A percentile compares a stretch with the other conserved stretches of the same genome.
phyloP scores from a whole-genome alignment of 2,797 vertebrate species.

The Hybognathus amarus region DNA sequence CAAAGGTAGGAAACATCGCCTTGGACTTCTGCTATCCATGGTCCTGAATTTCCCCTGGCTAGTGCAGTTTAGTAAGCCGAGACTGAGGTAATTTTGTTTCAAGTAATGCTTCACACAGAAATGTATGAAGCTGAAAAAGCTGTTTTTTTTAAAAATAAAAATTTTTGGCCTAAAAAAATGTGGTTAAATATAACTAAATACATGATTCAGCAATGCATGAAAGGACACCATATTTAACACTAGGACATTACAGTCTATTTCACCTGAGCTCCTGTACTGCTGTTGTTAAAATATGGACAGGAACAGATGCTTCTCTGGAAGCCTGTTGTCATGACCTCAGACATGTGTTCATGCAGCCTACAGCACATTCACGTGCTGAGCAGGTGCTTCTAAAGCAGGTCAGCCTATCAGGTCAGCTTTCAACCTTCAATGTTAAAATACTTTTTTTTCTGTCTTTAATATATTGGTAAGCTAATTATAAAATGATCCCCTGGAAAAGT shows the following conservation, averaged over 20 bases:
- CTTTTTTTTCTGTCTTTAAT: not conserved
- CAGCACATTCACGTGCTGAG: conserved; percentile 7
- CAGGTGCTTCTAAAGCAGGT: conserved; percentile 3
- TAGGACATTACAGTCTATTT: conserved; percentile 43
- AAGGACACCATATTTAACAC: conserved; percentile 12
- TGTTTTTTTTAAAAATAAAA: too few relatives aligned
- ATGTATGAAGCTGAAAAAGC: not conserved
- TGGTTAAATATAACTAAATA: conserved; percentile 3
- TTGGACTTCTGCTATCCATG: conserved; percentile 26
- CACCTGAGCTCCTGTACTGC: not conserved
- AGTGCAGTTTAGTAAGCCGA: not conserved
- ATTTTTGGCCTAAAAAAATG: not conserved
- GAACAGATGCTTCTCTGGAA: conserved; percentile 43
- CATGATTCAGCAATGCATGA: not conserved
- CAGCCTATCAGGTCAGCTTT: conserved; percentile 28
- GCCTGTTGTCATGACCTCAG: conserved; percentile 20
- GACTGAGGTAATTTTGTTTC: not conserved
- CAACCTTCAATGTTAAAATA: not conserved
- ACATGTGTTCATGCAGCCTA: conserved; percentile 8
- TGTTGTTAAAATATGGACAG: conserved; percentile 24
- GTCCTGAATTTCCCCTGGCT: conserved; percentile 13
- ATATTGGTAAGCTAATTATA: not conserved
- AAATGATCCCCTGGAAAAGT: too few relatives aligned
- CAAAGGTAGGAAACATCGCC: not conserved
- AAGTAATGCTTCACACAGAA: not conserved